Evolutionary conservation across 35 echinoderm and acorn worm species (phyloP), one percentile per base, ranked within the genome.

Genomic region (Heliocidaris tuberculata): DNA sequence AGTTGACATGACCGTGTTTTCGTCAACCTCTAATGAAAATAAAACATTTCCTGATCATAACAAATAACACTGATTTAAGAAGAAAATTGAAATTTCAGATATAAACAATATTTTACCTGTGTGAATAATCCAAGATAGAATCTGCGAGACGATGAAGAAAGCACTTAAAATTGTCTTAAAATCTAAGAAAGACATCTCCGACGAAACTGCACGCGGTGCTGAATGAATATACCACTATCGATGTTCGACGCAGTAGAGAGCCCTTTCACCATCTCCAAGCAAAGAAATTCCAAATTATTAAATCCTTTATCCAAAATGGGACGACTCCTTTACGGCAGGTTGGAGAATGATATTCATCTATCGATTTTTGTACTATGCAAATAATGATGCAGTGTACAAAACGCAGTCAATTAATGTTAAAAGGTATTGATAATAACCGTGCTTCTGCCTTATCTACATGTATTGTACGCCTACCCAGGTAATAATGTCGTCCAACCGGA

Each of bases 101-200:
- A 30, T 87, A 30, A 21, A 87, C 4, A 88, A 30, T 13, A 48
- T 27, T 31, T 89, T 89, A 89, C 87, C 87, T 89, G 87, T 48
- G 2, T 48, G 87, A 27, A 89, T 89, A 11, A 89, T 32, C 87
- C 87, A 89, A 12, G 87, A 89, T 48, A 89, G 29, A 27, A 89
- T 4, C 31, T 89, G 87, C 2, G 31, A 89, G 31, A 47, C 29
- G 31, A 89, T 48, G 32, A 89, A 89, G 31, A 89, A 48, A 89
- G 32, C 87, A 27, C 87, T 48, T 89, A 32, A 32, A 48, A 89
- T 89, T 42, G 31, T 89, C 47, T 48, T 32, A 32, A 2, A 13
- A 89, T 89, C 87, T 30, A 32, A 89, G 87, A 89, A 24, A 89
- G 31, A 89, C 47, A 48, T 89, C 87, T 78, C 65, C 65, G n/a